These are phyloP conservation scores for Galerucella pusilla DNA, from an alignment of 2,888 invertebrate species.

Conservation along the genomic window DNA sequence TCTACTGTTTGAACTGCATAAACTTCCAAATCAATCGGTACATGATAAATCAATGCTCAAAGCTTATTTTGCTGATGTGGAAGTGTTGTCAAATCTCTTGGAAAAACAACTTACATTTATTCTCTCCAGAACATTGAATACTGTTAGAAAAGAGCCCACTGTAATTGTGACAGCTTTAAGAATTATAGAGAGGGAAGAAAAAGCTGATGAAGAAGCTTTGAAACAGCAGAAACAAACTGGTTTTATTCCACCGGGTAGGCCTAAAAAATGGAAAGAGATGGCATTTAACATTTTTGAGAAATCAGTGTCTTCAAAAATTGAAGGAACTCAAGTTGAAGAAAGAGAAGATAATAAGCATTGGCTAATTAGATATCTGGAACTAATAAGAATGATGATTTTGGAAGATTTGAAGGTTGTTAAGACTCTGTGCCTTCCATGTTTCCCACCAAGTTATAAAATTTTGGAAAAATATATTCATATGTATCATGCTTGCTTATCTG, in stretches of 20 bases:
- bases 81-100: slow-evolving; percentile 85
- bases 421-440: slow-evolving; percentile 90
- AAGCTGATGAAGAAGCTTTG: slow-evolving; percentile 88
- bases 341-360: slow-evolving; percentile 92
- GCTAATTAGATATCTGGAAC: slow-evolving; percentile 93
- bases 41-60: slow-evolving; percentile 93
- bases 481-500: slow-evolving; percentile 91
- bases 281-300: slow-evolving; percentile 84
- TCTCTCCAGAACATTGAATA: slow-evolving; percentile 89
- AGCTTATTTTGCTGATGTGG: slow-evolving; percentile 96
- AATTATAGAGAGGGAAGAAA: slow-evolving; percentile 97
- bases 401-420: slow-evolving; percentile 94
- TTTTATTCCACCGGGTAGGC: slow-evolving; percentile 94
- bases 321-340: slow-evolving; percentile 95
- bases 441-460: slow-evolving; percentile 95
- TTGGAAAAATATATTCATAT: slow-evolving; percentile 90
- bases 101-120: slow-evolving; percentile 94
- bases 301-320: slow-evolving; percentile 85
- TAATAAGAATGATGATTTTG: slow-evolving; percentile 84
- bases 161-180: slow-evolving; percentile 95
- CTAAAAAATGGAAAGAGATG: slow-evolving; percentile 90
- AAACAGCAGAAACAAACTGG: slow-evolving; percentile 83
- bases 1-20: slow-evolving; percentile 91
- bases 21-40: slow-evolving; percentile 89
- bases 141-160: slow-evolving; percentile 93